These are phyloP conservation scores for Jaculus jaculus DNA, from an alignment of 2,113 vertebrate species.

Conservation along the genomic window DNA sequence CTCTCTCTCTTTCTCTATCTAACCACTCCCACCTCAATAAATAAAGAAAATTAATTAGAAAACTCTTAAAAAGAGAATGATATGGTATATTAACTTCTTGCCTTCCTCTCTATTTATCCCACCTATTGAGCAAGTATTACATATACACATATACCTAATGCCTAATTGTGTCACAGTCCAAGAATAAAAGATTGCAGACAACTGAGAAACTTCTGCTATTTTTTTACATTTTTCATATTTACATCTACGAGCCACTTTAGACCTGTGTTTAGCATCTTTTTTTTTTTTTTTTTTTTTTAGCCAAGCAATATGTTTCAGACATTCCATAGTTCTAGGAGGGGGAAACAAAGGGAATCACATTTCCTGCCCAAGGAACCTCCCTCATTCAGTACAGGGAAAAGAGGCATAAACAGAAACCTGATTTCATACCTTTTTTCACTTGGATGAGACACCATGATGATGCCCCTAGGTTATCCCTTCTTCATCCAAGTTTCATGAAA, in stretches of 20 bases:
- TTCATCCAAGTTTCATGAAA: background rate
- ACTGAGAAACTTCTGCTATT: background rate
- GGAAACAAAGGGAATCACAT: background rate
- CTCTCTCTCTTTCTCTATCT: no score
- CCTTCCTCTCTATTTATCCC: background rate
- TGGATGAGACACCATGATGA: background rate
- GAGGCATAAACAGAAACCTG: background rate
- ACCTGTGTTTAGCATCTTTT: background rate
- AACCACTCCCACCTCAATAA: no score
- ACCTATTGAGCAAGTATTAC: background rate
- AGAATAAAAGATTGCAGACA: constrained; percentile 23
- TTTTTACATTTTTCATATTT: background rate
- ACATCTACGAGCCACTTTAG: background rate
- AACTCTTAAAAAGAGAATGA: background rate
- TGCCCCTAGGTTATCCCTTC: background rate
- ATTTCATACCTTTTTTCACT: background rate
- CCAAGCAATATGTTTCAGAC: background rate
- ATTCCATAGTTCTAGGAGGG: background rate
- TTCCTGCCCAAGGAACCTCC: background rate
- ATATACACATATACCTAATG: background rate
- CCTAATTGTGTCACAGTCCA: background rate
- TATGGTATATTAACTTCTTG: background rate
- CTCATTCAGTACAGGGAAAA: background rate
- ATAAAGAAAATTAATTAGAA: no score
- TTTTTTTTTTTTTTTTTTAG: background rate